Evolutionary conservation across 2,113 vertebrate species (phyloP).

Genomic region (Zootoca vivipara): DNA sequence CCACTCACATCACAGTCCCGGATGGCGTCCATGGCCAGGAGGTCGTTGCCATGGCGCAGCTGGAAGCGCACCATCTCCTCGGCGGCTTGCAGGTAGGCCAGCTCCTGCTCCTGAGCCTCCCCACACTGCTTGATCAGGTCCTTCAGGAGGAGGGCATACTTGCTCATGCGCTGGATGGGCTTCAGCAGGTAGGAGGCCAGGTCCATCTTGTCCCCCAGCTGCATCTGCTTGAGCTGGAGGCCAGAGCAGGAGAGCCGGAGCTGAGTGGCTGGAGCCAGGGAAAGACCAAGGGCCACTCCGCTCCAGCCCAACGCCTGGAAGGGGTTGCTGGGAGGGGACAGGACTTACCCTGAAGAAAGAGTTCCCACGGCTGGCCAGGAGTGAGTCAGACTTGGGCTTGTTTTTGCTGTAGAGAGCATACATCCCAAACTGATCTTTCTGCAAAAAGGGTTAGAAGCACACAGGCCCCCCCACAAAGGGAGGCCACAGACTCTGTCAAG

Average conservation of each 20-base stretch:
- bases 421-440: conserved; percentile 88
- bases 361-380: conserved; percentile 83
- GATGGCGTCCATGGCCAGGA: conserved; percentile 71
- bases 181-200: conserved; percentile 71
- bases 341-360: conserved; percentile 84
- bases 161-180: conserved; percentile 69
- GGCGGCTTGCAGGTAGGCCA: conserved; percentile 47
- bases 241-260: not conserved
- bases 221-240: conserved; percentile 63
- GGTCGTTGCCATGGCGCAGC: conserved; percentile 66
- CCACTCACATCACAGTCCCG: conserved; percentile 64
- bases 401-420: conserved; percentile 91
- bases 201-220: conserved; percentile 70
- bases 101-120: conserved; percentile 47
- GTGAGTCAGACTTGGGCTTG: conserved; percentile 83
- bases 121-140: conserved; percentile 57
- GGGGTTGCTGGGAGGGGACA: not conserved
- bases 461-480: too few relatives aligned
- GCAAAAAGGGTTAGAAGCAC: not conserved
- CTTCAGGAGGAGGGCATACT: conserved; percentile 65
- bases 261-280: not conserved
- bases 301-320: not conserved
- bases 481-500: not conserved
- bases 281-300: not conserved
- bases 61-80: conserved; percentile 66